These are phyloP conservation scores for Oncorhynchus mykiss DNA, from an alignment of 2,113 vertebrate species.

Conservation along the genomic window DNA sequence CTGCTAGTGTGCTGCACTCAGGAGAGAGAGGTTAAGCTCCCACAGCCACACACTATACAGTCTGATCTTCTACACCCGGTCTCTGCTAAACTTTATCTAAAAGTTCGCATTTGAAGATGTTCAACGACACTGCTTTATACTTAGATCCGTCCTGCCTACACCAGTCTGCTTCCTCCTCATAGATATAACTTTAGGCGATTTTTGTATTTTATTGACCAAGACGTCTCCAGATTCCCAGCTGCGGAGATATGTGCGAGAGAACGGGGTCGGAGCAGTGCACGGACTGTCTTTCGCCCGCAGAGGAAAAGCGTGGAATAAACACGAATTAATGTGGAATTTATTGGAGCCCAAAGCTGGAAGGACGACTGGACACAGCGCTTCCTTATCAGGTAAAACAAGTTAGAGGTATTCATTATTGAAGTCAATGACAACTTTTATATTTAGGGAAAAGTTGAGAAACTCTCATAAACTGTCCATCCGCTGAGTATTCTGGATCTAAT, in stretches of 20 bases:
- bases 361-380: slow-evolving; percentile 75
- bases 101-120: slow-evolving; percentile 50
- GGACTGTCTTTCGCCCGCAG: slow-evolving; percentile 69
- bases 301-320: slow-evolving; percentile 79
- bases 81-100: slow-evolving; percentile 5
- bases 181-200: slow-evolving; percentile 44
- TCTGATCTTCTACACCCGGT: slow-evolving; percentile 5
- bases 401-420: too few species aligned
- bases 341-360: slow-evolving; percentile 71
- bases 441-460: neutral
- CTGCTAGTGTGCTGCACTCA: slow-evolving; percentile 52
- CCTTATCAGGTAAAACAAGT: slow-evolving; percentile 69
- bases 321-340: slow-evolving; percentile 90
- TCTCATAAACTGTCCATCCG: neutral
- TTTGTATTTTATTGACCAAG: slow-evolving; percentile 46
- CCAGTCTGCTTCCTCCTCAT: slow-evolving; percentile 41
- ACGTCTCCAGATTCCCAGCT: slow-evolving; percentile 61
- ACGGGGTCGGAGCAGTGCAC: slow-evolving; percentile 71
- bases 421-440: neutral
- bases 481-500: neutral
- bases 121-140: slow-evolving; percentile 51
- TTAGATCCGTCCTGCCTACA: slow-evolving; percentile 60
- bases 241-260: slow-evolving; percentile 78
- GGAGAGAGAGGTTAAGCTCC: slow-evolving; percentile 54
- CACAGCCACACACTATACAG: slow-evolving; percentile 39